These are phyloP conservation scores for Echinarachnius parma DNA, from an alignment of 53 echinoderm and acorn worm genomes.

Conservation along the genomic window DNA sequence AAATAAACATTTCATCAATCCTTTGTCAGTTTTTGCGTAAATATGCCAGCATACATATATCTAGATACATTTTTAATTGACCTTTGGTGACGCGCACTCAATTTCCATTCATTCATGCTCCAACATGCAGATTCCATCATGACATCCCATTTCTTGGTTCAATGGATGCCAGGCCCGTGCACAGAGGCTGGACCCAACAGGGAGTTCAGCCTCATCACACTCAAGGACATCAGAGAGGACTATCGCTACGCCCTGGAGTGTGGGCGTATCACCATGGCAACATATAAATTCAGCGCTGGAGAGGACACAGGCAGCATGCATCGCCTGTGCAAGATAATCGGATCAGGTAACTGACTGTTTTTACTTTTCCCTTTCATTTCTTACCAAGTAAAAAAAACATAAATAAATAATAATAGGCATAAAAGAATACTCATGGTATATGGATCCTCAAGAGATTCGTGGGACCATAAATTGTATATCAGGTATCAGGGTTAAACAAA, in stretches of 20 bases:
- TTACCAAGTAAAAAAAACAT: no score
- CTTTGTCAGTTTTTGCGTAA: no score
- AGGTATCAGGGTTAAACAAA: no score
- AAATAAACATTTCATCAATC: no score
- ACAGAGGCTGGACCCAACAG: conserved; percentile 7
- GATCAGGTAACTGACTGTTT: not conserved
- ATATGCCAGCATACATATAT: no score
- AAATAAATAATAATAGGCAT: not conserved
- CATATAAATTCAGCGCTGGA: conserved; percentile 17
- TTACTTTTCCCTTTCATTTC: not conserved
- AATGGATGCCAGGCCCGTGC: conserved; percentile 29
- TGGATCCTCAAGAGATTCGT: no score
- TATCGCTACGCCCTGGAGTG: conserved; percentile 36
- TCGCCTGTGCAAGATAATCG: conserved; percentile 26
- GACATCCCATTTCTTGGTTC: conserved; percentile 14
- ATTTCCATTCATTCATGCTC: no score
- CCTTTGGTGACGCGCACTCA: no score
- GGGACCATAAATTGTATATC: no score
- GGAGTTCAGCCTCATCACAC: conserved; percentile 32
- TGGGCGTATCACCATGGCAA: conserved; percentile 46
- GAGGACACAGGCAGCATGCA: conserved; percentile 13
- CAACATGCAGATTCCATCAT: no score
- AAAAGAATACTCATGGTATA: no score
- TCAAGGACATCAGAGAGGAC: conserved; percentile 39
- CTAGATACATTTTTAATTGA: no score